Evolutionary conservation across 2,113 vertebrate genomes (phyloP).

Genomic region (Girardinichthys multiradiatus): DNA sequence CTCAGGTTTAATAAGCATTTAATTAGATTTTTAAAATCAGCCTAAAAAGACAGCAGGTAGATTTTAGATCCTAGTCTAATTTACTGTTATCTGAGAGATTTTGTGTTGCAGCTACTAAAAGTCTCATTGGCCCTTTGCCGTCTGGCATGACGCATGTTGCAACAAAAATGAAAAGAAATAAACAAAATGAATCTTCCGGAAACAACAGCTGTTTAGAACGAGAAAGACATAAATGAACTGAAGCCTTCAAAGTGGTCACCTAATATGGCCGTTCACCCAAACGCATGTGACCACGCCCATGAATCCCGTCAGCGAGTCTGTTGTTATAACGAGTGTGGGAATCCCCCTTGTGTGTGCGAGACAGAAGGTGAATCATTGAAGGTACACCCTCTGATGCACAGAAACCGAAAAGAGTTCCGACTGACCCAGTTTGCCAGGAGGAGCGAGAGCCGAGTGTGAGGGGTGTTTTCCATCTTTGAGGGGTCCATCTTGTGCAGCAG

Average conservation of each 20-base stretch:
- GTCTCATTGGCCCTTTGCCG: neutral
- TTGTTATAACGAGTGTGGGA: slow-evolving; percentile 34
- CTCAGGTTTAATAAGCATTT: neutral
- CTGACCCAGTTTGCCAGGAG: slow-evolving; percentile 62
- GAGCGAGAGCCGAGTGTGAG: slow-evolving; percentile 2
- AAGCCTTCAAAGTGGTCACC: neutral
- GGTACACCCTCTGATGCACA: slow-evolving; percentile 47
- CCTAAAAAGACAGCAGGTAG: neutral
- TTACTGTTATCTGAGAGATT: slow-evolving; percentile 1
- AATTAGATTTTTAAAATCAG: neutral
- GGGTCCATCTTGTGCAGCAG: slow-evolving; percentile 72
- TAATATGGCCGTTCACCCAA: slow-evolving; percentile 26
- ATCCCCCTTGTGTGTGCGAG: slow-evolving; percentile 60
- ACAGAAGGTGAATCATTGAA: slow-evolving; percentile 26
- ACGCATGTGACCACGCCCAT: slow-evolving; percentile 34
- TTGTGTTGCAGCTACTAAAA: neutral
- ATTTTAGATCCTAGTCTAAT: neutral
- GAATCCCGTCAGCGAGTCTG: slow-evolving; percentile 14
- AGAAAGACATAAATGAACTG: neutral
- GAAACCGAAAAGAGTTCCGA: slow-evolving; percentile 23
- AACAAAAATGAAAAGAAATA: slow-evolving; percentile 6
- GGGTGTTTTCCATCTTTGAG: slow-evolving; percentile 64
- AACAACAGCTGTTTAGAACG: neutral
- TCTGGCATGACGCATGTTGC: neutral
- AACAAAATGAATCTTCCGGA: slow-evolving; percentile 6